Evolutionary conservation across 2,797 vertebrate genomes (phyloP), one percentile per base, ranked within the genome.

Genomic region (Aldrovandia affinis): DNA sequence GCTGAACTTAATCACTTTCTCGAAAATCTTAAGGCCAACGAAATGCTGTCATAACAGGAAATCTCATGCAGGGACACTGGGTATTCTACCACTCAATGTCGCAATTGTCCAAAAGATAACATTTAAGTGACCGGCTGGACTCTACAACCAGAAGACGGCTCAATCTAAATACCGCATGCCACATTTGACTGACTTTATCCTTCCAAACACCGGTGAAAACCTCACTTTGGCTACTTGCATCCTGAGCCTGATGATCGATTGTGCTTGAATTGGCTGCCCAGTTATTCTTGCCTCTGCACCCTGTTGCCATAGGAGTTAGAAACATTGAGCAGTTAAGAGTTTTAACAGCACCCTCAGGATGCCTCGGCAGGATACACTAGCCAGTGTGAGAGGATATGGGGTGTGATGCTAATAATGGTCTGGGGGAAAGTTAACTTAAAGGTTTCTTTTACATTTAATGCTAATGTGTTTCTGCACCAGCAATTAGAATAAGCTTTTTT

Each of bases 381-480:
- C 61, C 83, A 86, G 44, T 82, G 47, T 59, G 36, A 81, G 33
- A 20, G 28, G 86, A 85, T 86, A 85, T 84, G 81, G 82, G 78
- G 57, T 78, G 15, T 85, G 47, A 68, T 39, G 73, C 88, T 82
- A 44, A 78, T 68, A 80, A 77, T 39, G 81, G 79, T 59, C 33
- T 39, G 83, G 82, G 78, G 81, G 80, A 85, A 30, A 47, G 54
- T 75, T 85, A 78, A 84, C 82, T 65, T 30, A 80, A 54, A 59
- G 75, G 78, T 28, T 54, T 63, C 25, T 30, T 85, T 84, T 89
- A 78, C 81, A 84, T 54, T 81, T 28, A 81, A 50, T 54, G 33
- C 25, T 73, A 25, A 80, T 78, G 54, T 30, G 80, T 10, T 86
- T 83, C 63, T 81, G 33, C 5, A 33, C 80, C 57, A 81, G 39